Percentiles rank a stretch among this genome's conserved stretches.
These are phyloP conservation scores for Brassicogethes aeneus DNA, from an alignment of 2,888 invertebrate species.

Conservation along the genomic window DNA sequence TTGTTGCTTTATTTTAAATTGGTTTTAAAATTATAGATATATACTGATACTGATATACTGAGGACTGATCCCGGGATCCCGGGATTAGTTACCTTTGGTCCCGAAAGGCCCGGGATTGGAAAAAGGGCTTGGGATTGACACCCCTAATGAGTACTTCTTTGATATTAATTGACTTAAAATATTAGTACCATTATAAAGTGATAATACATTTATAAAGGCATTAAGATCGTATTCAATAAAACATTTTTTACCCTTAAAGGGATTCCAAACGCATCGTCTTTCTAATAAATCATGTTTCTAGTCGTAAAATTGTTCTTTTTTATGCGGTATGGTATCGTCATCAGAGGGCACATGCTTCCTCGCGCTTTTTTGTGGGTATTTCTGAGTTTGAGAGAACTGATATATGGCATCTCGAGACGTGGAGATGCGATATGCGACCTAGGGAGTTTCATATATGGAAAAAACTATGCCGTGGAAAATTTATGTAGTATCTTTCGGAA, in stretches of 20 bases:
- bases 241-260: conserved; percentile 1
- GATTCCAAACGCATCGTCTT: conserved; percentile 2
- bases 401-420: conserved; percentile 30
- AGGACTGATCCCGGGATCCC: too few relatives aligned
- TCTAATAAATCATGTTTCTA: not conserved
- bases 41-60: too few relatives aligned
- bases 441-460: conserved; percentile 23
- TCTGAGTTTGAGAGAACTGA: conserved; percentile 34
- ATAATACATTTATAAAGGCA: not conserved
- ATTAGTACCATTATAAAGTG: too few relatives aligned
- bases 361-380: conserved; percentile 28
- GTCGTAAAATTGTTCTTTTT: conserved; percentile 2
- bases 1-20: too few relatives aligned
- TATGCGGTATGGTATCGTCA: conserved; percentile 1
- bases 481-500: conserved; percentile 21
- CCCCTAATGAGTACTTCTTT: too few relatives aligned
- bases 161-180: too few relatives aligned
- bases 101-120: too few relatives aligned
- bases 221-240: not conserved
- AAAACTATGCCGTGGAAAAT: conserved; percentile 25
- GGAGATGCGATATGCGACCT: conserved; percentile 33
- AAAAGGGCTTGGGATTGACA: too few relatives aligned
- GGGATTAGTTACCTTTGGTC: too few relatives aligned
- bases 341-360: conserved; percentile 20
- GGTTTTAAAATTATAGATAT: too few relatives aligned